Conservation (phyloP, 2,888 invertebrate species). For the Dimorphilus gyrociliatus region DNA sequence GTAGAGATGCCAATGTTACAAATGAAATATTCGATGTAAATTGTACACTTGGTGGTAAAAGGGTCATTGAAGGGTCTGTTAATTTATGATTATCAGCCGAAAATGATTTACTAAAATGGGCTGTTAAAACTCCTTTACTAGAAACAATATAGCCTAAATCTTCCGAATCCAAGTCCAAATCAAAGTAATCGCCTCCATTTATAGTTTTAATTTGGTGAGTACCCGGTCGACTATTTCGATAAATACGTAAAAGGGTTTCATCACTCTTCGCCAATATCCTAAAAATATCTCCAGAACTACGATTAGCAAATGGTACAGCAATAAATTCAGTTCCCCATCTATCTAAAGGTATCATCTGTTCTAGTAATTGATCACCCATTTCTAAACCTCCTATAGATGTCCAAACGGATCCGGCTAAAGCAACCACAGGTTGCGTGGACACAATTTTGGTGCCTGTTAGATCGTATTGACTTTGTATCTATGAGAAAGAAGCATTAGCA, state of each 20-base stretch:
- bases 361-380: conserved; percentile 20
- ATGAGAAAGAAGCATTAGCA: neutral
- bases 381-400: conserved; percentile 12
- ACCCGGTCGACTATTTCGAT: too few species aligned
- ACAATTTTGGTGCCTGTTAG: conserved; percentile 17
- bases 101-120: conserved; percentile 10
- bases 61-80: conserved; percentile 20
- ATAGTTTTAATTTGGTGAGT: too few species aligned
- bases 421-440: conserved; percentile 14
- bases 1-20: conserved; percentile 12
- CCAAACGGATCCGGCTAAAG: conserved; percentile 19
- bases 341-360: conserved; percentile 16
- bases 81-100: conserved; percentile 11
- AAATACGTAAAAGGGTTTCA: too few species aligned
- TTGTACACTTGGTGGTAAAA: conserved; percentile 15
- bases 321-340: conserved; percentile 22
- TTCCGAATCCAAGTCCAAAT: too few species aligned
- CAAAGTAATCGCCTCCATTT: too few species aligned
- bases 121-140: neutral
- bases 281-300: conserved; percentile 18
- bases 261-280: conserved; percentile 14
- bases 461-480: conserved; percentile 13
- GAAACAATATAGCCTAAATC: conserved; percentile 1
- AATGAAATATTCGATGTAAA: conserved; percentile 15
- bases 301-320: conserved; percentile 17